phyloP scores from a whole-genome alignment of 1,140 invertebrate genomes.

The Pseudoatta argentina region DNA sequence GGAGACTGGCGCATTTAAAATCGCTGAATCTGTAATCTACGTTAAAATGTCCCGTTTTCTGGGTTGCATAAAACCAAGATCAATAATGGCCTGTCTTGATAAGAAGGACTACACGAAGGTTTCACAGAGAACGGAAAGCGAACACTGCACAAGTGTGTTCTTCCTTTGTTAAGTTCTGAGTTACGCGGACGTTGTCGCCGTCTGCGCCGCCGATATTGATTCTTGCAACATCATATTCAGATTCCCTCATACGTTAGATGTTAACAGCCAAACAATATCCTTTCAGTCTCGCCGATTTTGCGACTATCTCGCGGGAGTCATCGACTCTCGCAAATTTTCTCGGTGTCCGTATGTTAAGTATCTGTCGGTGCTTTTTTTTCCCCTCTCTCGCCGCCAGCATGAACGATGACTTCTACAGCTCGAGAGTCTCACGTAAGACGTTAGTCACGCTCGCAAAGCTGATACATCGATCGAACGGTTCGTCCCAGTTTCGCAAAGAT shows the following conservation, averaged over 20 bases:
- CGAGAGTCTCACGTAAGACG: constrained; percentile 56
- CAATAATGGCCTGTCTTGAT: constrained; percentile 44
- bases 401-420: constrained; percentile 52
- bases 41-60: constrained; percentile 34
- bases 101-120: constrained; percentile 10
- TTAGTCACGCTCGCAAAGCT: constrained; percentile 57
- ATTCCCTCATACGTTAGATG: neutral
- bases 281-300: neutral
- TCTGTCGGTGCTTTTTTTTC: constrained; percentile 16
- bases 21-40: neutral
- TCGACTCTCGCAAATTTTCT: constrained; percentile 52
- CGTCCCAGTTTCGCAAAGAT: constrained; percentile 63
- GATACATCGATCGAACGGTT: constrained; percentile 54
- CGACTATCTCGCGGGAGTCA: constrained; percentile 25
- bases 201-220: constrained; percentile 31
- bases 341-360: constrained; percentile 32
- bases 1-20: neutral
- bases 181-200: neutral
- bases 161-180: constrained; percentile 22
- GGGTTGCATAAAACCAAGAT: neutral
- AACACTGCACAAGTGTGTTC: neutral
- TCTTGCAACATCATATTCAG: constrained; percentile 10
- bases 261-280: constrained; percentile 36
- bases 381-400: constrained; percentile 7
- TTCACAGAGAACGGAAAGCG: neutral